Conservation (phyloP, 2,113 vertebrate species). For the Rhinolophus ferrumequinum region DNA sequence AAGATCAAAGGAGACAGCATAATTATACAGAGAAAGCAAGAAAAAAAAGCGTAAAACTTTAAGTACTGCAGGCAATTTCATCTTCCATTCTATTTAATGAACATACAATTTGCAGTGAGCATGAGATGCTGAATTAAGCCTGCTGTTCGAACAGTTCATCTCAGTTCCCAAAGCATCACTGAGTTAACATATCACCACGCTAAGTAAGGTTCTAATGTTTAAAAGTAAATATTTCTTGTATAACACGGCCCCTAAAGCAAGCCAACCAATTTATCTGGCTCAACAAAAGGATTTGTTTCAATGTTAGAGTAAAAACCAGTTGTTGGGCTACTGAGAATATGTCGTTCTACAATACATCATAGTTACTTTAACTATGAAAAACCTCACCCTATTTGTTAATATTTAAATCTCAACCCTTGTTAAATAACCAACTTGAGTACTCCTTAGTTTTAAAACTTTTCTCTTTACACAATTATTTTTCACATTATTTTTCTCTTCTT, state of each 20-base stretch:
- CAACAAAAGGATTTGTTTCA: neutral
- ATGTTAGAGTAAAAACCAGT: neutral
- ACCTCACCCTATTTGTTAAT: neutral
- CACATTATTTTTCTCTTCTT: neutral
- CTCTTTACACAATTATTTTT: neutral
- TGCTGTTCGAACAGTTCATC: neutral
- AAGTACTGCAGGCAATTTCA: neutral
- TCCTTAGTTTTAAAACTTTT: neutral
- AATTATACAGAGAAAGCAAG: neutral
- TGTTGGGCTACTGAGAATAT: neutral
- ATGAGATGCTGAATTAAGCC: neutral
- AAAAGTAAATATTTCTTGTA: slow-evolving; percentile 21
- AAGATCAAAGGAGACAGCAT: neutral
- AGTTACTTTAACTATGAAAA: slow-evolving; percentile 19
- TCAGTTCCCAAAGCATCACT: neutral
- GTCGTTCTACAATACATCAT: neutral
- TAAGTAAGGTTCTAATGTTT: neutral
- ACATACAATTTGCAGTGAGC: neutral
- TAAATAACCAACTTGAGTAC: neutral
- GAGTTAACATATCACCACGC: neutral
- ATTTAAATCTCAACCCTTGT: neutral
- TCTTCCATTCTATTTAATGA: neutral
- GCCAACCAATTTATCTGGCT: neutral
- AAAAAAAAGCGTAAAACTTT: slow-evolving; percentile 7
- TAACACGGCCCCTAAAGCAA: neutral